Evolutionary conservation across 2,888 invertebrate species (phyloP), one percentile per base, ranked within the genome.

Genomic region (Rotaria magnacalcarata): DNA sequence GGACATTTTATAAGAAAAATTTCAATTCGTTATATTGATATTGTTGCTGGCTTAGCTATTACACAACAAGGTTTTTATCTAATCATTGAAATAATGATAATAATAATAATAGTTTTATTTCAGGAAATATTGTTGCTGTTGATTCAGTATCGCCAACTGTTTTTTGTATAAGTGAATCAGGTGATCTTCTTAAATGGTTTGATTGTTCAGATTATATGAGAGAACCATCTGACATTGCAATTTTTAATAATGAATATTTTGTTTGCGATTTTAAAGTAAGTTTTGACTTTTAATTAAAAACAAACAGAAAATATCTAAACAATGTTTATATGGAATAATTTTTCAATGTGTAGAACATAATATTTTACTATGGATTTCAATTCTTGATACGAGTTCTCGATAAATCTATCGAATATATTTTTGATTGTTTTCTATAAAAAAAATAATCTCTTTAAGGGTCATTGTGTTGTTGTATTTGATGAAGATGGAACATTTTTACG

Each of bases 141-240:
- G 97, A 97, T 91, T 96, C 96, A 90, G 97, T 97, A 85, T 96
- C 96, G 84, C 97, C 97, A 14, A 96, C 97, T 74, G 96, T 97
- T 84, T 97, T 96, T 92, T 94, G 96, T 88, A 94, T 97, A 89
- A 94, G 95, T 85, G 96, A 97, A 91, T 94, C 94, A 89, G 97
- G 97, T 43, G 96, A 96, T 89, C 93, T 97, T 89, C 93, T 96
- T 89, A 94, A 95, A 90, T 97, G 97, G 97, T 97, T 97, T 91
- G 96, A 97, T 92, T 97, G 97, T 92, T 96, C 96, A 91, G 96
- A 96, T 91, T 96, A 96, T 91, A 97, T 97, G 97, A 93, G 96
- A 89, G 97, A 97, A 91, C 97, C 97, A 34, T 96, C 96, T 85
- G 97, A 97, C 91, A 96, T 97, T 90, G 96, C 96, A 88, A 96